phyloP scores from a whole-genome alignment of 2,888 invertebrate genomes.

The Dusona sp. region DNA sequence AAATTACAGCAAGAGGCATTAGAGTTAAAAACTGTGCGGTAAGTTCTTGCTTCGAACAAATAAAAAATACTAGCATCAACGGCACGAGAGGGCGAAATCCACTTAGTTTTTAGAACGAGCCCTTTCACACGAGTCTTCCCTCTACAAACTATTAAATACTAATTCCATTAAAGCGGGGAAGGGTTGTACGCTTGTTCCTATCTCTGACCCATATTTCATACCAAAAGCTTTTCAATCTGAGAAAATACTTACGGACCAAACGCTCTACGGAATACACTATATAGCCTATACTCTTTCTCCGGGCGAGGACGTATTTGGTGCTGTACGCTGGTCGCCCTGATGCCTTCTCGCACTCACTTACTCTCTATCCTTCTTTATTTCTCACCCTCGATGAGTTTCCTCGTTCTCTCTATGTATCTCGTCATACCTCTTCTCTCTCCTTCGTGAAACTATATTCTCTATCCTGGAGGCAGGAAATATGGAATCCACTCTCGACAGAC shows the following conservation, averaged over 20 bases:
- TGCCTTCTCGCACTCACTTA: conserved; percentile 42
- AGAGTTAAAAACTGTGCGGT: background rate
- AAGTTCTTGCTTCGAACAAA: conserved; percentile 9
- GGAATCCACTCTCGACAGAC: conserved; percentile 66
- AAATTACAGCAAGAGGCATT: background rate
- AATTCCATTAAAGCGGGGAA: conserved; percentile 85
- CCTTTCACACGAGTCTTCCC: conserved; percentile 71
- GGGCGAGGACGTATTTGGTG: conserved; percentile 44
- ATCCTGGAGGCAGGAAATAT: conserved; percentile 72
- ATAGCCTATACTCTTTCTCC: conserved; percentile 28
- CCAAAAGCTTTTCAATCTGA: conserved; percentile 82
- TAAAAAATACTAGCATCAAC: conserved; percentile 31
- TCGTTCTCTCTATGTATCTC: conserved; percentile 31
- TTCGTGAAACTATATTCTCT: conserved; percentile 53
- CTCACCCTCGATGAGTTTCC: conserved; percentile 22
- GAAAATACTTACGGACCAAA: conserved; percentile 76
- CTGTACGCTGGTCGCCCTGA: conserved; percentile 38
- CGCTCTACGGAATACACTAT: conserved; percentile 40
- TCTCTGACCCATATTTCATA: conserved; percentile 84
- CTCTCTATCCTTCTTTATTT: conserved; percentile 41
- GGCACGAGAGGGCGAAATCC: conserved; percentile 71
- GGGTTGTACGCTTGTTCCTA: conserved; percentile 79
- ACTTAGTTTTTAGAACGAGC: conserved; percentile 81
- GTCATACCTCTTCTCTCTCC: conserved; percentile 52
- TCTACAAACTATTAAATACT: conserved; percentile 82